Evolutionary conservation across 2,113 vertebrate species (phyloP).

Genomic region (Apteryx mantelli): DNA sequence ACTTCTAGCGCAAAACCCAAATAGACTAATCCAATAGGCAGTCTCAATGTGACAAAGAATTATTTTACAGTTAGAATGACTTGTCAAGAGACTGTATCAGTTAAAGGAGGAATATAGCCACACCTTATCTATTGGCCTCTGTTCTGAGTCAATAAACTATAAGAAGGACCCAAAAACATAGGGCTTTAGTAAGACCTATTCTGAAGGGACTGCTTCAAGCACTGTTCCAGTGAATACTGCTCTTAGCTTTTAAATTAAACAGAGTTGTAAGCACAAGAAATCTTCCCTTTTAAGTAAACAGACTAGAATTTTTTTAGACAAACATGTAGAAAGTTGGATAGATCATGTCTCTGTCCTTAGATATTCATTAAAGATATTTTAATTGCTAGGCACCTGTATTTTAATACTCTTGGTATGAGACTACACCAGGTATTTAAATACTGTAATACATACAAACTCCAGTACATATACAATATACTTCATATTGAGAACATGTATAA

Average conservation of each 20-base stretch:
- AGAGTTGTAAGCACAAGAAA: neutral
- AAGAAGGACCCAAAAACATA: neutral
- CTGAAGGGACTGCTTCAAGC: neutral
- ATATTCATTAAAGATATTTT: neutral
- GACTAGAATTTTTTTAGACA: neutral
- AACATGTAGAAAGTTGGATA: neutral
- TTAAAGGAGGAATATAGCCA: neutral
- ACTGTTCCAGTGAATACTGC: neutral
- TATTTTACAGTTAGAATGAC: neutral
- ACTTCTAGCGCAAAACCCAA: neutral
- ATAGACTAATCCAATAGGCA: neutral
- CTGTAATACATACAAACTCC: neutral
- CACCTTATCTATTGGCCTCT: neutral
- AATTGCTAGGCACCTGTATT: neutral
- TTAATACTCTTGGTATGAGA: neutral
- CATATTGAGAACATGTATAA: neutral
- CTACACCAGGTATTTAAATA: neutral
- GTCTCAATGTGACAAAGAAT: neutral
- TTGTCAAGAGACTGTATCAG: neutral
- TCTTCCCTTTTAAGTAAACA: neutral
- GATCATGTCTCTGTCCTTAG: neutral
- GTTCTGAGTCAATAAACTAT: neutral
- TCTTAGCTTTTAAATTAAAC: neutral
- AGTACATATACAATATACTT: neutral
- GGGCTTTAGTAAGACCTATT: neutral